phyloP scores from a whole-genome alignment of 2,113 vertebrate genomes.

The Illadopsis cleaveri region DNA sequence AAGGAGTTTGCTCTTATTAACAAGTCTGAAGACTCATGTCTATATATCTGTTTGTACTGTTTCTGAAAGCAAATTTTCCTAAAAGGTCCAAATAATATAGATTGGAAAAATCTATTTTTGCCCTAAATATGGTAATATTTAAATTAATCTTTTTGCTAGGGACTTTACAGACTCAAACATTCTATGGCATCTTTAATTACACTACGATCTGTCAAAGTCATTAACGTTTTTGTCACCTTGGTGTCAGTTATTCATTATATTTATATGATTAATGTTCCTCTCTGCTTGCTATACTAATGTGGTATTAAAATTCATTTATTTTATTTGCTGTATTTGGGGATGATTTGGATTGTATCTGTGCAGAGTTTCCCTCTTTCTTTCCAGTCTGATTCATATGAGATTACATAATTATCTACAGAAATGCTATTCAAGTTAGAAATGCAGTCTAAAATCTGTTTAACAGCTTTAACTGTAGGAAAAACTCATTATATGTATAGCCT shows the following conservation, averaged over 20 bases:
- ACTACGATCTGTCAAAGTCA: neutral
- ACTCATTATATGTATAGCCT: neutral
- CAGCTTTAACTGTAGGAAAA: neutral
- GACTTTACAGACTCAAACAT: neutral
- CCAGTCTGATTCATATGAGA: neutral
- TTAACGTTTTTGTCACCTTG: neutral
- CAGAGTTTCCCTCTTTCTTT: neutral
- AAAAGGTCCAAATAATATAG: neutral
- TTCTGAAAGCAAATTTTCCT: neutral
- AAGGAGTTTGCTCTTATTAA: neutral
- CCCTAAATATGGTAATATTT: neutral
- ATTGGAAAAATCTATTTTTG: neutral
- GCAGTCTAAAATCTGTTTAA: neutral
- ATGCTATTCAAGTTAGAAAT: neutral
- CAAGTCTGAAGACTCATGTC: neutral
- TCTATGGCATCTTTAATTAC: neutral
- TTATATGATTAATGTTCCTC: neutral
- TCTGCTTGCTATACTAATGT: neutral
- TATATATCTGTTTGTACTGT: neutral
- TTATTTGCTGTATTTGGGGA: neutral
- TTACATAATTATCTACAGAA: neutral
- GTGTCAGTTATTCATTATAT: neutral
- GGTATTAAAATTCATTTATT: neutral
- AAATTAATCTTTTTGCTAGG: neutral
- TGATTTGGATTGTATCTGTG: neutral